A percentile compares a stretch with the other conserved stretches of the same genome.
phyloP scores from a whole-genome alignment of 1,140 invertebrate genomes.

The Helicoverpa armigera region DNA sequence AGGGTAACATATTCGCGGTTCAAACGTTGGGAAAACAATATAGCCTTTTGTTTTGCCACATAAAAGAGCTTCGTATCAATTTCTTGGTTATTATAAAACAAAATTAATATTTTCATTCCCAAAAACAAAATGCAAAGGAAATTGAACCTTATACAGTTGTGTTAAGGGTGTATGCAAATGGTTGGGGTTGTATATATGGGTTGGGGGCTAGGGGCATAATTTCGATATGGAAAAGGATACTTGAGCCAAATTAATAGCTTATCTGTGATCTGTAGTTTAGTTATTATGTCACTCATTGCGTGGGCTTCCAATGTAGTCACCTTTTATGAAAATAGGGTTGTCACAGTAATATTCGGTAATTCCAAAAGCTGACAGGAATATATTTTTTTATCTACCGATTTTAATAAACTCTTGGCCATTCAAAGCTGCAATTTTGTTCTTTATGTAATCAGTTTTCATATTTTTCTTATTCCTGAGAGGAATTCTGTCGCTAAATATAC shows the following conservation, averaged over 20 bases:
- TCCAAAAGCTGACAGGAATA: no score
- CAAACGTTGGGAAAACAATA: constrained; percentile 67
- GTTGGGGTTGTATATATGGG: constrained; percentile 46
- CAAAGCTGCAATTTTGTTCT: no score
- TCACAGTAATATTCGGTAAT: not conserved
- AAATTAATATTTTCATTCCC: constrained; percentile 15
- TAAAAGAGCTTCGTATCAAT: constrained; percentile 75
- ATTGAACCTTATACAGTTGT: not conserved
- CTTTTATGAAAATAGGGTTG: constrained; percentile 55
- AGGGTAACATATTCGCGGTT: constrained; percentile 48
- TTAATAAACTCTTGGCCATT: no score
- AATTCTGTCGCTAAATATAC: no score
- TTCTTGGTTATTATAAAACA: constrained; percentile 59
- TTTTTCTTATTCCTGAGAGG: no score
- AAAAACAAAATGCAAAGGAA: constrained; percentile 12
- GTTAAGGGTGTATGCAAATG: constrained; percentile 43
- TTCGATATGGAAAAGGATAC: constrained; percentile 75
- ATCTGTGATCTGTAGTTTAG: constrained; percentile 77
- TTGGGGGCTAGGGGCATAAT: constrained; percentile 59
- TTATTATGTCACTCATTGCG: constrained; percentile 80
- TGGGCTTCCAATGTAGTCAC: constrained; percentile 54
- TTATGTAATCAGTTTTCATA: no score
- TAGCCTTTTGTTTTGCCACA: constrained; percentile 69
- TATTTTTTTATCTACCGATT: no score
- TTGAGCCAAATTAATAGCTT: constrained; percentile 83